phyloP scores from a whole-genome alignment of 2,888 invertebrate species.

The Tenthredo notha region DNA sequence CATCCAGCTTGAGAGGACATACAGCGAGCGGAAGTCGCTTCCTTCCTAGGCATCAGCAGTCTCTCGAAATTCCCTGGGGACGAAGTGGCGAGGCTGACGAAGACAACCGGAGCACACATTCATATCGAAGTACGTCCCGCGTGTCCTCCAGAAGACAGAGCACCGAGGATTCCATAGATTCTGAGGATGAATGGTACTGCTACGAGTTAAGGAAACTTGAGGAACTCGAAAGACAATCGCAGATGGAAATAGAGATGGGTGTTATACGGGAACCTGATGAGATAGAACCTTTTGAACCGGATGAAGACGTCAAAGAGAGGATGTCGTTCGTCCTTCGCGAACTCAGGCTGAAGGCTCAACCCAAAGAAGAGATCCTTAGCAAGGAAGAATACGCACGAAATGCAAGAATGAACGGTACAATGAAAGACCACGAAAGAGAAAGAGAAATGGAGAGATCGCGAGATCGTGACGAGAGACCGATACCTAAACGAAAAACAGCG shows the following conservation, averaged over 20 bases:
- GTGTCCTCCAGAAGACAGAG: slow-evolving; percentile 93
- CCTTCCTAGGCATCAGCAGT: slow-evolving; percentile 86
- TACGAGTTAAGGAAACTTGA: slow-evolving; percentile 93
- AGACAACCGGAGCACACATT: slow-evolving; percentile 92
- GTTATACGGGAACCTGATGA: slow-evolving; percentile 83
- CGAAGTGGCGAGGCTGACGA: slow-evolving; percentile 85
- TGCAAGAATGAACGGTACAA: slow-evolving; percentile 67
- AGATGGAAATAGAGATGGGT: slow-evolving; percentile 83
- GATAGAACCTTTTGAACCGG: slow-evolving; percentile 81
- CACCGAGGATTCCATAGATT: slow-evolving; percentile 95
- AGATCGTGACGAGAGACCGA: slow-evolving; percentile 70
- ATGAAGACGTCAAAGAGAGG: slow-evolving; percentile 87
- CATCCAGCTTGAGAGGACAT: slow-evolving; percentile 82
- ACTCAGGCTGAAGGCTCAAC: slow-evolving; percentile 85
- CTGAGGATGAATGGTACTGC: slow-evolving; percentile 96
- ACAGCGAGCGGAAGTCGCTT: slow-evolving; percentile 79
- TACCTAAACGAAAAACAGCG: slow-evolving; percentile 73
- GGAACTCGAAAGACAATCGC: slow-evolving; percentile 89
- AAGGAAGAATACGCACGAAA: slow-evolving; percentile 60
- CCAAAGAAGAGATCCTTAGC: slow-evolving; percentile 64
- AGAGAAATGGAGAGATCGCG: slow-evolving; percentile 64
- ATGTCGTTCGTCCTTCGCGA: slow-evolving; percentile 91
- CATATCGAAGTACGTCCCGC: slow-evolving; percentile 91
- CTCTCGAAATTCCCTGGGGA: slow-evolving; percentile 88
- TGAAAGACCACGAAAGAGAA: slow-evolving; percentile 62